Conservation (phyloP, 2,888 invertebrate species). For the Tyria jacobaeae region DNA sequence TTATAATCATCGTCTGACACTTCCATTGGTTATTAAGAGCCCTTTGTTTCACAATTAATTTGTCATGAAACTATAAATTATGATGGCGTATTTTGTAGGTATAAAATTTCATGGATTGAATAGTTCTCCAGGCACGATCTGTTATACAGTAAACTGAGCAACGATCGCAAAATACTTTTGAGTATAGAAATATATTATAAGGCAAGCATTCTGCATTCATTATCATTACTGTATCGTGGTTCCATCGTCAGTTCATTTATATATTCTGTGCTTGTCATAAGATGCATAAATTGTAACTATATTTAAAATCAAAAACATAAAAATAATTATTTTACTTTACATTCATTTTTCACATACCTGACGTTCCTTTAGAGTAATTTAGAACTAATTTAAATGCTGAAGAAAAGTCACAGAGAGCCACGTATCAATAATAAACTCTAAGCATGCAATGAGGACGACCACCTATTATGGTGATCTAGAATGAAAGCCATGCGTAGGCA, state of each 20-base stretch:
- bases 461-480: constrained; percentile 31
- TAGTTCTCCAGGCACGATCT: constrained; percentile 14
- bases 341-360: too few relatives aligned
- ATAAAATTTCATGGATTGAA: constrained; percentile 12
- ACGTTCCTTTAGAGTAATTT: neutral
- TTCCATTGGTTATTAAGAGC: constrained; percentile 63
- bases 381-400: constrained; percentile 30
- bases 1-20: constrained; percentile 77
- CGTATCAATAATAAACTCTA: constrained; percentile 38
- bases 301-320: too few relatives aligned
- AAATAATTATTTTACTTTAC: neutral
- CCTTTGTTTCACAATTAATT: constrained; percentile 57
- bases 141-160: constrained; percentile 2
- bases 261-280: too few relatives aligned
- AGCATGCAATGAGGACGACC: constrained; percentile 38
- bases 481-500: too few relatives aligned
- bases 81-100: constrained; percentile 43
- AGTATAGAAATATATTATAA: too few relatives aligned
- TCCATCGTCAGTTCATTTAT: too few relatives aligned
- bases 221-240: too few relatives aligned
- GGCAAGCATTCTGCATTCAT: too few relatives aligned
- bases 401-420: constrained; percentile 22
- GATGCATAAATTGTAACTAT: too few relatives aligned
- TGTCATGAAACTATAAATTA: constrained; percentile 22
- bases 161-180: neutral